Evolutionary conservation across 2,888 invertebrate genomes (phyloP), one percentile per base, ranked within the genome.

Genomic region (Drosophila gaucha): DNA sequence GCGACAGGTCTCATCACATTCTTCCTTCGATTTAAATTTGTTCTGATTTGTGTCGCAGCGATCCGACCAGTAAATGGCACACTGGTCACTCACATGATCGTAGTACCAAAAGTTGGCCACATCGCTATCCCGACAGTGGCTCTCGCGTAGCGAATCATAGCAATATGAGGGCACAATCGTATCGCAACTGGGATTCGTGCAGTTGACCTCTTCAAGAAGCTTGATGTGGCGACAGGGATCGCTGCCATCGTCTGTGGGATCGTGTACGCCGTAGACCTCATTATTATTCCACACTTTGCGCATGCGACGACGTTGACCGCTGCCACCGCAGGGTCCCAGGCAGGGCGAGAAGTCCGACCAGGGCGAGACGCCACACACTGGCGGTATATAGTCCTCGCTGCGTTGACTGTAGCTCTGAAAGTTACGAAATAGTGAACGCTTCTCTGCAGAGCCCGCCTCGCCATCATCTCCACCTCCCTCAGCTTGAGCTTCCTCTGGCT

Each of bases 21-120:
- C 93, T 56, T 95, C 94, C 59, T 94, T 93, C 0, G 94, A 94
- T 55, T 94, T 94, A 91, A 98, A 98, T 90, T 97, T 97, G 91
- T 98, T 98, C 38, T 94, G 93, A 90, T 97, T 98, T 1, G 96
- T 97, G 44, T 96, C 95, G 90, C 99, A 99, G 35, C 98, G 98
- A 43, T 89, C 89, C 22, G 96, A 95, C 92, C 95, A 98, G 92
- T 98, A 99, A 5, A 96, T 94, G 80, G 95, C 95, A 90, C 99
- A 99, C 26, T 93, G 93, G 22, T 94, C 94, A 33, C 93, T 93
- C 22, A 93, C 90, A 24, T 93, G 92, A 90, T 98, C 96, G 91
- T 95, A 98, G 92, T 96, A 97, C 96, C 97, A 98, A n/a, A 96
- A 94, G 44, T 94, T 94, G 85, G 95, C 94, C 67, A 95, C 94